Conservation (phyloP, 2,797 vertebrate genomes). For the Orientallactaga sibirica region DNA sequence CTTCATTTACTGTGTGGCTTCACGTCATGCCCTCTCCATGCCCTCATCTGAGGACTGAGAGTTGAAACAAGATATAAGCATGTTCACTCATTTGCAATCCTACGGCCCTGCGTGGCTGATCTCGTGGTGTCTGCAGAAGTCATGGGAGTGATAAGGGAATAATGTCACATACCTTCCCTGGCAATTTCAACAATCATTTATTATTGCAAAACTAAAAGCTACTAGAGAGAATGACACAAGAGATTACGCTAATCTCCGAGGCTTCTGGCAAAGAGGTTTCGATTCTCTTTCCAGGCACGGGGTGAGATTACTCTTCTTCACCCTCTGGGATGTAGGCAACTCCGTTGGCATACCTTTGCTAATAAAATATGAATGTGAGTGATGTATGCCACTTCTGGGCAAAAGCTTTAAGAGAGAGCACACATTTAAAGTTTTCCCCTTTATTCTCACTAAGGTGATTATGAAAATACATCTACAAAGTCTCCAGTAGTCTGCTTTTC, state of each 20-base stretch:
- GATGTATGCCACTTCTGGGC: neutral
- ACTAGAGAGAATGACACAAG: neutral
- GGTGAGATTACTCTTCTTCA: neutral
- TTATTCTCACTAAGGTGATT: neutral
- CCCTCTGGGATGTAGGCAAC: neutral
- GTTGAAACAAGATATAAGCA: neutral
- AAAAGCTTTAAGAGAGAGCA: neutral
- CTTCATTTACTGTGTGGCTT: neutral
- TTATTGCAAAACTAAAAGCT: constrained; percentile 1
- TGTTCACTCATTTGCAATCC: neutral
- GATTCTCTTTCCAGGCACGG: constrained; percentile 26
- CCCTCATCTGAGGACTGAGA: neutral
- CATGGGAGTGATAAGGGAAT: neutral
- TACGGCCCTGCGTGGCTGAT: neutral
- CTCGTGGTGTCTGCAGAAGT: neutral
- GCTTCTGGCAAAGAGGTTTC: neutral
- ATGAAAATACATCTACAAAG: neutral
- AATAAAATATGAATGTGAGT: constrained; percentile 1
- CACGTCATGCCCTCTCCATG: neutral
- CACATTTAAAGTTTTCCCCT: neutral
- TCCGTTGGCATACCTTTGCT: neutral
- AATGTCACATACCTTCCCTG: neutral
- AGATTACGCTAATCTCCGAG: neutral
- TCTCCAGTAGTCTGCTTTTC: neutral
- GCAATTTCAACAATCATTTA: neutral